These are phyloP conservation scores for Smittia aterrima DNA, from an alignment of 2,888 invertebrate genomes.

Conservation along the genomic window DNA sequence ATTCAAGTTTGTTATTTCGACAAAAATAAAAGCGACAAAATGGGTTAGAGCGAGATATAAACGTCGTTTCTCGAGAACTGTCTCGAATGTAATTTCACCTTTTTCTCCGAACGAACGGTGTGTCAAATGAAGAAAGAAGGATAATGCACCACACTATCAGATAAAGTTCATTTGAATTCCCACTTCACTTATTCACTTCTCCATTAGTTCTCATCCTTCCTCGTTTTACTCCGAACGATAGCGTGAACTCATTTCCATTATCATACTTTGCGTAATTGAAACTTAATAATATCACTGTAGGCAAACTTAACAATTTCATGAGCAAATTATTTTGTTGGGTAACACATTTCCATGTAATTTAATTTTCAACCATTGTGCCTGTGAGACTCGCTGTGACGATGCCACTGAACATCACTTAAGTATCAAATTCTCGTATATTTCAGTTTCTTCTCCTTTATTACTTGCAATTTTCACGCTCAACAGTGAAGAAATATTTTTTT, in stretches of 20 bases:
- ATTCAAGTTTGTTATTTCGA: too few species aligned
- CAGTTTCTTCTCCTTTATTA: too few species aligned
- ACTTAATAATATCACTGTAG: neutral
- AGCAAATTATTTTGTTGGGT: conserved; percentile 15
- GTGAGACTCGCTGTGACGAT: neutral
- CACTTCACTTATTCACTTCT: neutral
- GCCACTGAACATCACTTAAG: too few species aligned
- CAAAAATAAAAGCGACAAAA: too few species aligned
- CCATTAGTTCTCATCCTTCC: neutral
- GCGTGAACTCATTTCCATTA: conserved; percentile 10
- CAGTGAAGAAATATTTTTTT: too few species aligned
- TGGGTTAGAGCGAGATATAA: too few species aligned
- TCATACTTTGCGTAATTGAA: neutral
- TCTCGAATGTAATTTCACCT: conserved; percentile 5
- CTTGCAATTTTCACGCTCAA: too few species aligned
- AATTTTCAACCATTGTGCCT: neutral
- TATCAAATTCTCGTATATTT: too few species aligned
- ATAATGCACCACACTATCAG: neutral
- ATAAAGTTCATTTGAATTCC: neutral
- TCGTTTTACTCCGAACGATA: neutral
- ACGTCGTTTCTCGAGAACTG: too few species aligned
- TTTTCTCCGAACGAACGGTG: neutral
- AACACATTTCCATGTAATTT: conserved; percentile 14
- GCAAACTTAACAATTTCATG: neutral
- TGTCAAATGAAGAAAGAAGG: neutral